phyloP scores from a whole-genome alignment of 2,888 invertebrate genomes.

The Nymphalis urticae region DNA sequence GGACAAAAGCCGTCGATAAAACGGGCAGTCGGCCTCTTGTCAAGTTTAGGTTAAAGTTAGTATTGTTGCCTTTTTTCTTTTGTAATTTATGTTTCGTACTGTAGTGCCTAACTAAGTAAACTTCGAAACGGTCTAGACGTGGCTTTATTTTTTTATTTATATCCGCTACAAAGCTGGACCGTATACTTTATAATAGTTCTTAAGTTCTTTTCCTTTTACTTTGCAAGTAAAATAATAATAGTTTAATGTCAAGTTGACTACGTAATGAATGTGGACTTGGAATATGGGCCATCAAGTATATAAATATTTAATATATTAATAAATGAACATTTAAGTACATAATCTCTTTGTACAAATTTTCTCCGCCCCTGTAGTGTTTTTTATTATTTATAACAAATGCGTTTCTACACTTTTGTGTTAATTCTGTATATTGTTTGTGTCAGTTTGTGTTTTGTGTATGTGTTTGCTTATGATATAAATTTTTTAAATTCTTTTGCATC shows the following conservation, averaged over 20 bases:
- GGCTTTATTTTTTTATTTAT: conserved; percentile 20
- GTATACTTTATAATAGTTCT: not conserved
- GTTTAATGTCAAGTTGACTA: not conserved
- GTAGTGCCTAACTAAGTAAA: conserved; percentile 34
- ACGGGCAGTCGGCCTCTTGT: conserved; percentile 60
- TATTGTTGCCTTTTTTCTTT: conserved; percentile 55
- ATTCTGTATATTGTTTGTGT: too few relatives aligned
- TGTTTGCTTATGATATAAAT: too few relatives aligned
- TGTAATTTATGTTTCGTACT: conserved; percentile 38
- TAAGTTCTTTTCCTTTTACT: not conserved
- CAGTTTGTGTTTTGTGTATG: too few relatives aligned
- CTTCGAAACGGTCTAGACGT: conserved; percentile 33
- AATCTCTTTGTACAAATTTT: too few relatives aligned
- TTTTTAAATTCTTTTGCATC: too few relatives aligned
- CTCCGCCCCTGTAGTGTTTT: too few relatives aligned
- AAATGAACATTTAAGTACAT: too few relatives aligned
- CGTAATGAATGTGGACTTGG: too few relatives aligned
- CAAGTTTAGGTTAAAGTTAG: conserved; percentile 66
- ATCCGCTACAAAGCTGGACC: not conserved
- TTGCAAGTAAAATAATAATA: not conserved
- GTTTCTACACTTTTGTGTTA: too few relatives aligned
- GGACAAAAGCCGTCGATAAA: conserved; percentile 42
- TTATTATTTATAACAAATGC: too few relatives aligned
- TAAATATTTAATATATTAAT: too few relatives aligned
- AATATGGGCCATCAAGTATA: too few relatives aligned